Evolutionary conservation across 2,888 invertebrate genomes (phyloP).

Genomic region (Cephus sareptanus): DNA sequence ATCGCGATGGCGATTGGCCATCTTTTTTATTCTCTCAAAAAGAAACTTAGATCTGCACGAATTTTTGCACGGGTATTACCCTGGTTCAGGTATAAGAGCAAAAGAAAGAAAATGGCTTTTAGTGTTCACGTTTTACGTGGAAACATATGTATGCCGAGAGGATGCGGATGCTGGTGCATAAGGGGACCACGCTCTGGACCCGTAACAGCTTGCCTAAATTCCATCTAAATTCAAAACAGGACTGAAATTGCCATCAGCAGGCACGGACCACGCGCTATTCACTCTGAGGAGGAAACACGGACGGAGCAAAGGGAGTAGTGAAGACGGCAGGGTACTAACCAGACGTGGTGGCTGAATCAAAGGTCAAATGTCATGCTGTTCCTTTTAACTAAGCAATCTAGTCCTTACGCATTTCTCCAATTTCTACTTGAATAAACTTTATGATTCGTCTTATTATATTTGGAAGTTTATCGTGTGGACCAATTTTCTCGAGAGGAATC

Average conservation of each 20-base stretch:
- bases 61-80: not conserved
- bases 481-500: not conserved
- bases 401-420: not conserved
- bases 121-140: not conserved
- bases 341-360: not conserved
- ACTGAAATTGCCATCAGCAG: conserved; percentile 51
- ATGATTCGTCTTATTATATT: not conserved
- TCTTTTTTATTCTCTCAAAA: not conserved
- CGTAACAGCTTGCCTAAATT: conserved; percentile 56
- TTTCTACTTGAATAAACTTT: not conserved
- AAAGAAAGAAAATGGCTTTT: not conserved
- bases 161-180: conserved; percentile 18
- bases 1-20: not conserved
- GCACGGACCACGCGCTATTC: conserved; percentile 26
- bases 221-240: conserved; percentile 57
- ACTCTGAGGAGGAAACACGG: conserved; percentile 3
- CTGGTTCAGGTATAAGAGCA: not conserved
- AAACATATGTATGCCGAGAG: conserved; percentile 18
- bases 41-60: not conserved
- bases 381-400: not conserved
- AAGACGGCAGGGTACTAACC: not conserved
- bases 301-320: not conserved
- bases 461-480: not conserved
- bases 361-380: not conserved
- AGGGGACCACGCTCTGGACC: conserved; percentile 14